A percentile compares a stretch with the other conserved stretches of the same genome.
Evolutionary conservation across 2,113 vertebrate species (phyloP).

Genomic region (Oryctolagus cuniculus): DNA sequence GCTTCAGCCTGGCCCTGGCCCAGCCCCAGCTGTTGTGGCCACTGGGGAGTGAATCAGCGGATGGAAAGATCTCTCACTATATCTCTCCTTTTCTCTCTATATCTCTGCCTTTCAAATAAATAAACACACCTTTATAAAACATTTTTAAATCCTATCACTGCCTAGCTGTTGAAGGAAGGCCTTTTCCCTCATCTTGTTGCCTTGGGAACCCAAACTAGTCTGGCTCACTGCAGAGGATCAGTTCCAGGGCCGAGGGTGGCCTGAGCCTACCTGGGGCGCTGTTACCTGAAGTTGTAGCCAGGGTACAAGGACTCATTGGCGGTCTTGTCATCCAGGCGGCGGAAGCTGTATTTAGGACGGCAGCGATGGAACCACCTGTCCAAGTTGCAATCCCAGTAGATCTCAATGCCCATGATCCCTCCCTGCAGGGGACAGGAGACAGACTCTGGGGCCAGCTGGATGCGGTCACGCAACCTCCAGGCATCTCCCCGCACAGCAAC

Average conservation of each 20-base stretch:
- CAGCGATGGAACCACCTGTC: conserved; percentile 88
- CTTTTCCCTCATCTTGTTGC: neutral
- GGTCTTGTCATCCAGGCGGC: conserved; percentile 90
- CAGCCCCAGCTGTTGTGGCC: too few relatives aligned
- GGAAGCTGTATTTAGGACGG: conserved; percentile 90
- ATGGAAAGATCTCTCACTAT: too few relatives aligned
- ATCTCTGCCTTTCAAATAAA: too few relatives aligned
- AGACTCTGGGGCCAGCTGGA: neutral
- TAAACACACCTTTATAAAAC: too few relatives aligned
- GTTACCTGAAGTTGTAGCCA: conserved; percentile 92
- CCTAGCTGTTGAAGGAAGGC: neutral
- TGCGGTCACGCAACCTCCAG: rapidly evolving
- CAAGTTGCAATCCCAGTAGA: conserved; percentile 94
- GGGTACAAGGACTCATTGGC: conserved; percentile 89
- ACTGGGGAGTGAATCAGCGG: too few relatives aligned
- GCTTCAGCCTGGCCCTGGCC: too few relatives aligned
- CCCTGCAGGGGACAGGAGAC: conserved; percentile 85
- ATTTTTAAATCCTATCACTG: neutral
- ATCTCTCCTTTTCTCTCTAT: too few relatives aligned
- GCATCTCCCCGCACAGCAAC: neutral
- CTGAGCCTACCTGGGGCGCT: neutral
- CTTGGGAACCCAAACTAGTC: neutral
- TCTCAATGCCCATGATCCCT: conserved; percentile 93
- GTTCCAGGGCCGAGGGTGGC: neutral
- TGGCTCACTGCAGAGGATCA: neutral